Percentiles rank a stretch among this genome's conserved stretches.
phyloP scores from a whole-genome alignment of 30 jellyfish, hydroid and myxozoan species.

The Haliclystus octoradiatus region DNA sequence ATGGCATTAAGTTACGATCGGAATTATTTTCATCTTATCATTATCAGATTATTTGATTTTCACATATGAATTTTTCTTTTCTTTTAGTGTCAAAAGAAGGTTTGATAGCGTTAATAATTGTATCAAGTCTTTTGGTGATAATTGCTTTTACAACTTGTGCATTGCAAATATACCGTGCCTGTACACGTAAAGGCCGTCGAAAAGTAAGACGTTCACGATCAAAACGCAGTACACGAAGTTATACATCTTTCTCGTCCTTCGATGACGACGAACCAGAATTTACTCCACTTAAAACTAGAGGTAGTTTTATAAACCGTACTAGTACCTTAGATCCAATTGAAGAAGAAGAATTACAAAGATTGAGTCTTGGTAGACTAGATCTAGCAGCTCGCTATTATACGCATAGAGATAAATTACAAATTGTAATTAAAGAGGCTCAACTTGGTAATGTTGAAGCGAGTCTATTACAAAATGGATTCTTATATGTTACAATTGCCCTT shows the following conservation, averaged over 20 bases:
- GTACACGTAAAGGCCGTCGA: background rate
- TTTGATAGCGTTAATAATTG: background rate
- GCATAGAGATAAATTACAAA: slow-evolving; percentile 43
- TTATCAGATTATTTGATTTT: too few relatives aligned
- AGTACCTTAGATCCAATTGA: slow-evolving; percentile 3
- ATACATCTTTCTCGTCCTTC: background rate
- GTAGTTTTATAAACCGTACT: background rate
- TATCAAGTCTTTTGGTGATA: background rate
- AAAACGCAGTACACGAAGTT: background rate
- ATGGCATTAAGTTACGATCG: too few relatives aligned
- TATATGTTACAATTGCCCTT: slow-evolving; percentile 42
- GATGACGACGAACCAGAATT: background rate
- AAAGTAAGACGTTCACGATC: background rate
- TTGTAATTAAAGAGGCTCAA: slow-evolving; percentile 41
- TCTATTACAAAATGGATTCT: slow-evolving; percentile 32
- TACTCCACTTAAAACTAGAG: background rate
- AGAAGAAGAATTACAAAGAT: slow-evolving; percentile 64
- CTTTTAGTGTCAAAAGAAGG: background rate
- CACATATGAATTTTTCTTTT: too few relatives aligned
- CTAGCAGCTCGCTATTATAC: slow-evolving; percentile 62
- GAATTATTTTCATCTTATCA: too few relatives aligned
- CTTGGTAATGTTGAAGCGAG: slow-evolving; percentile 34
- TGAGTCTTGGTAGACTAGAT: slow-evolving; percentile 56
- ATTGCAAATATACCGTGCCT: background rate
- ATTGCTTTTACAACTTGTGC: background rate